Base-by-base conservation (phyloP, 2,797 vertebrate species). In the Danio aesculapii region DNA sequence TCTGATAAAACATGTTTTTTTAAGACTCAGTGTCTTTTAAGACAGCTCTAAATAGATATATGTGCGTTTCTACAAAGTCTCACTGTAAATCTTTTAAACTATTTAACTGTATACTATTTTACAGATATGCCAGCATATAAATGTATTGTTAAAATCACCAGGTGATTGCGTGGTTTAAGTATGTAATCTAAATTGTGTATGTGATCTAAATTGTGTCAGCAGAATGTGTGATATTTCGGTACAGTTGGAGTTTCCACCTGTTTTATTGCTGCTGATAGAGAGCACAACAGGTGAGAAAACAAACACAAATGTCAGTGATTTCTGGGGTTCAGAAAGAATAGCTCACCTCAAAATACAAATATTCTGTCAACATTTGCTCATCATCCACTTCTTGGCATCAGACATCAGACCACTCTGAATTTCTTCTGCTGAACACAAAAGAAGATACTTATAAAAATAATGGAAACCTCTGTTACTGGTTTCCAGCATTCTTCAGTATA, bases 261-360 rank as follows among this genome's bases (percentile, higher is more conserved):
- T 78, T 78, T 70, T 82, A 75, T 63, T 81, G 75, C 86, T 86
- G 86, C 86, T 86, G 85, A 75, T 88, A 89, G 86, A 84, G 86
- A 87, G 19, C 75, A 82, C 86, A 81, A 71, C 67, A 68, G 81
- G 89, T 90, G 89, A 62, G 0, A 68, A 52, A 83, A 88, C 87
- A 81, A 83, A 88, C 81, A 62, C n/a, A 17, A 6, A 62, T 9
- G 8, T 47, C 17, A 62, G 6, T 44, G 13, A 79, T 44, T 16
- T 16, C n/a, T 3, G 44, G 6, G 14, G 11, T 58, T 21, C 11
- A 14, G 53, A 30, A 30, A 3, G 30, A 3, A 30, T 30, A 30
- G 30, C 30, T 30, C 30, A 30, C 30, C 30, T 3, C 30, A 30
- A 30, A 30, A 30, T 30, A 30, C 30, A 30, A 30, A 30, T 30